phyloP scores from a whole-genome alignment of 2,113 vertebrate species.

The Sitta europaea region DNA sequence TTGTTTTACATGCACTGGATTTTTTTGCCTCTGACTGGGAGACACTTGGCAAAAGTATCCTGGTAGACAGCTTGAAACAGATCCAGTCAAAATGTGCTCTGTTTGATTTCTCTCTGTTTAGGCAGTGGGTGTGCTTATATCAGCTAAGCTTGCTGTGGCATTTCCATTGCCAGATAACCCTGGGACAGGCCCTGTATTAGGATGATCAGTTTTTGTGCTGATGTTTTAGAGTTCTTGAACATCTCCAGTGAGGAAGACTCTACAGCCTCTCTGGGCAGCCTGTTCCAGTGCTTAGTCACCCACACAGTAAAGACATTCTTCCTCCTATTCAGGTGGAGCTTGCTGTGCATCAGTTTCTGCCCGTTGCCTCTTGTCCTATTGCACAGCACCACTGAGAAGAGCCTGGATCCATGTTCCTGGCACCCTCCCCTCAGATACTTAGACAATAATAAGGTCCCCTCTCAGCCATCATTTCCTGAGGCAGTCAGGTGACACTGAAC shows the following conservation, averaged over 20 bases:
- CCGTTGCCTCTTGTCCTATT: not conserved
- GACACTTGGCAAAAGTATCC: not conserved
- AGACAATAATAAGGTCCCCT: not conserved
- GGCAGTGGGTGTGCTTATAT: not conserved
- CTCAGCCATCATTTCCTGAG: fast-evolving
- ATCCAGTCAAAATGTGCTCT: not conserved
- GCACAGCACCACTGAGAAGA: not conserved
- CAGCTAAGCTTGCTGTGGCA: not conserved
- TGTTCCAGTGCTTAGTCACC: not conserved
- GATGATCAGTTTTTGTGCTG: not conserved
- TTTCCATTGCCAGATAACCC: not conserved
- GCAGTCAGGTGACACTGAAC: not conserved
- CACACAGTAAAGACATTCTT: not conserved
- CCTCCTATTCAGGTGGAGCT: not conserved
- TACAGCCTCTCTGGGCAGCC: not conserved
- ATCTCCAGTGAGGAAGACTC: not conserved
- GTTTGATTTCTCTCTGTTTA: not conserved
- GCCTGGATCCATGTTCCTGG: not conserved
- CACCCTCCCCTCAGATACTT: not conserved
- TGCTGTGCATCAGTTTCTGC: not conserved
- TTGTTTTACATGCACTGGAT: not conserved
- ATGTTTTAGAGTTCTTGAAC: not conserved
- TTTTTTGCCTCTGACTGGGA: not conserved
- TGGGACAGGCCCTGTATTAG: not conserved
- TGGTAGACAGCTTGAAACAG: not conserved